These are phyloP conservation scores for Haliaeetus leucogaster DNA, from an alignment of 2,113 vertebrate genomes.

Conservation along the genomic window DNA sequence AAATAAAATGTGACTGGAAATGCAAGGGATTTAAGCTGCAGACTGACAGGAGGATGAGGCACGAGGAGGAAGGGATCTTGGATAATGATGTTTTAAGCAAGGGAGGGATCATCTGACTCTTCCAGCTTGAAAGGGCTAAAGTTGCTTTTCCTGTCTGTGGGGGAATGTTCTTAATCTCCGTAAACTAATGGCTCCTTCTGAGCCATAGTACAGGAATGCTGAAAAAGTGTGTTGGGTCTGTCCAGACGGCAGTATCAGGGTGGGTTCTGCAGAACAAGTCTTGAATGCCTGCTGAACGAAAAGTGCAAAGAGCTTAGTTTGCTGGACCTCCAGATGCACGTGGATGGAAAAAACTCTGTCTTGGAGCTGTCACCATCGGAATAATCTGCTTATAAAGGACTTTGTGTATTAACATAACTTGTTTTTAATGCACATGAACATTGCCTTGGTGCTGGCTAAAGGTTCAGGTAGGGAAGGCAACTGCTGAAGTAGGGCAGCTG, in stretches of 20 bases:
- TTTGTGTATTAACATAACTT: background rate
- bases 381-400: background rate
- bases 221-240: background rate
- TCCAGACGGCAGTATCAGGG: fast-evolving
- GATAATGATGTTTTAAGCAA: background rate
- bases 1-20: background rate
- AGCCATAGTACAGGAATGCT: background rate
- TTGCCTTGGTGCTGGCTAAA: background rate
- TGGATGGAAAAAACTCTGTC: background rate
- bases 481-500: background rate
- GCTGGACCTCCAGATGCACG: background rate
- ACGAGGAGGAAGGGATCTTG: background rate
- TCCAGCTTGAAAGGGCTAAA: background rate
- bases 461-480: background rate
- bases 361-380: background rate
- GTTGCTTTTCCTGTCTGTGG: background rate
- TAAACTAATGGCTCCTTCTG: background rate
- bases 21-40: background rate
- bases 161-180: background rate
- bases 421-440: background rate
- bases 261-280: background rate
- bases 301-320: background rate
- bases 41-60: background rate
- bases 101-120: background rate
- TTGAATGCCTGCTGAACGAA: background rate